A percentile compares a stretch with the other conserved stretches of the same genome.
Conservation (phyloP, 2,113 vertebrate species). For the Elephas maximus region DNA sequence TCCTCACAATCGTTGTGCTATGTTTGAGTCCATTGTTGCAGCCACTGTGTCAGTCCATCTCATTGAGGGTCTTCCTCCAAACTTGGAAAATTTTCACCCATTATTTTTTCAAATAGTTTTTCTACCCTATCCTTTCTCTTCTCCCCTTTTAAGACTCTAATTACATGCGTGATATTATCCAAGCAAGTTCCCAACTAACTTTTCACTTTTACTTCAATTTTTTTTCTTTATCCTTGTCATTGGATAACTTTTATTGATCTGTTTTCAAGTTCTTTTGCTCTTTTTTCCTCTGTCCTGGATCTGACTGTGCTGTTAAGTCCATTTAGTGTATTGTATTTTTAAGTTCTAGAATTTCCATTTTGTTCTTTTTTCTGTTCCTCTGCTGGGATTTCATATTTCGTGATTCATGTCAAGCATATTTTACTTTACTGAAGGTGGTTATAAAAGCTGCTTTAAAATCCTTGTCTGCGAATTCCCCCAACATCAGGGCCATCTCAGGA, state of each 20-base stretch:
- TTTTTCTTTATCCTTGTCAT: neutral
- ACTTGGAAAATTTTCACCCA: neutral
- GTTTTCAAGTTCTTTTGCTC: neutral
- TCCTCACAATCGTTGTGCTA: too few species aligned
- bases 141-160: neutral
- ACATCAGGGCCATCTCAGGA: neutral
- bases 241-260: neutral
- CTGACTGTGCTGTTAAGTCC: neutral
- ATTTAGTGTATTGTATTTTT: neutral
- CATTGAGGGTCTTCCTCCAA: neutral
- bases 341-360: conserved; percentile 11
- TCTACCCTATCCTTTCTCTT: neutral
- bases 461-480: neutral
- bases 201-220: neutral
- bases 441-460: neutral
- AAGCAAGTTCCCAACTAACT: neutral
- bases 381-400: neutral
- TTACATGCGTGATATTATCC: neutral
- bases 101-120: conserved; percentile 19
- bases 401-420: neutral
- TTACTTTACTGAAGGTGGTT: neutral
- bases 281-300: neutral
- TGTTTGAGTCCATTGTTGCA: too few species aligned
- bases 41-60: too few species aligned
- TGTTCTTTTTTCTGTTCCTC: neutral